Conservation (phyloP, 2,888 invertebrate genomes). For the Eupithecia pulchellata region DNA sequence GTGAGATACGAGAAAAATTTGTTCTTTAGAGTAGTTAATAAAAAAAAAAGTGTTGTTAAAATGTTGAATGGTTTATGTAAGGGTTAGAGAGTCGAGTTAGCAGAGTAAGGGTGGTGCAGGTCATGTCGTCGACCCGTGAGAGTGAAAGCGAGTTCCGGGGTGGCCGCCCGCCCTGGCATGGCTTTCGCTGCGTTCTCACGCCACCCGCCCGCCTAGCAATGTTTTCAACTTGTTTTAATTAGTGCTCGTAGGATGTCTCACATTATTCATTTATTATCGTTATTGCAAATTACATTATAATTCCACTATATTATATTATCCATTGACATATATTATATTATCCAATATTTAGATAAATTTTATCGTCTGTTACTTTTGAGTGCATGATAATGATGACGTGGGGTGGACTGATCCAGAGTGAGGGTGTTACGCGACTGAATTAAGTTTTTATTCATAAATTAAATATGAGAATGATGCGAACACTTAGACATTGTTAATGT, state of each 20-base stretch:
- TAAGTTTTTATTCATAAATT: background rate
- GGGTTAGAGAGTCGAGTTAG: constrained; percentile 55
- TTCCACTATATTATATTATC: background rate
- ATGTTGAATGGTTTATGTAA: constrained; percentile 29
- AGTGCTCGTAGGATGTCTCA: constrained; percentile 38
- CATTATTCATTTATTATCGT: constrained; percentile 6
- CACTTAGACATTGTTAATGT: background rate
- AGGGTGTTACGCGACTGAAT: background rate
- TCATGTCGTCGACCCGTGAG: constrained; percentile 82
- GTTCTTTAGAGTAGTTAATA: background rate
- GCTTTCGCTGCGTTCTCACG: constrained; percentile 83
- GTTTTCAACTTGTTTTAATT: constrained; percentile 72
- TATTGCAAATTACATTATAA: background rate
- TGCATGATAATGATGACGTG: too few species aligned
- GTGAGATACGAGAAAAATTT: background rate
- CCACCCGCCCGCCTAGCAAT: constrained; percentile 56
- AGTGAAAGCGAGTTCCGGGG: constrained; percentile 83
- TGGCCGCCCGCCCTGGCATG: constrained; percentile 77
- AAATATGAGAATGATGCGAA: background rate
- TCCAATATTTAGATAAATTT: background rate
- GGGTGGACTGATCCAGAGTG: background rate
- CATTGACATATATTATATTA: background rate
- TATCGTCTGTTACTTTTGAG: too few species aligned
- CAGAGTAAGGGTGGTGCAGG: constrained; percentile 73
- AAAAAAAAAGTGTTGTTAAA: constrained; percentile 13